Evolutionary conservation across 2,113 vertebrate species (phyloP).

Genomic region (Ranitomeya variabilis): DNA sequence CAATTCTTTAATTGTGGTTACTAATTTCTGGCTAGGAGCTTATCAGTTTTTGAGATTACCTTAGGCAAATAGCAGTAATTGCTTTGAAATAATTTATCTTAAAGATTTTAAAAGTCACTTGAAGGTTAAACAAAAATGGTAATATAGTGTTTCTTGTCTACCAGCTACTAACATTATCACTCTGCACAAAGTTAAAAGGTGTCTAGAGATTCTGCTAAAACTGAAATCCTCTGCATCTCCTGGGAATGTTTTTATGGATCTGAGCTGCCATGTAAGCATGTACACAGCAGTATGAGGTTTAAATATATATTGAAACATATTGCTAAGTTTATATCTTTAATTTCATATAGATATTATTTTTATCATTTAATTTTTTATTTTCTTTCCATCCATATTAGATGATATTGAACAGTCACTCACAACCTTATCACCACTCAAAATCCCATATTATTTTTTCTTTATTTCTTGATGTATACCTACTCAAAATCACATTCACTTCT

Average conservation of each 20-base stretch:
- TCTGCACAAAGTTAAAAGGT: constrained; percentile 28
- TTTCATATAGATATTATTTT: too few species aligned
- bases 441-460: too few species aligned
- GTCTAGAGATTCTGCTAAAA: background rate
- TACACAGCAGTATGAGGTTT: background rate
- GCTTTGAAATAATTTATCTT: constrained; percentile 52
- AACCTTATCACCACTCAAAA: too few species aligned
- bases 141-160: constrained; percentile 29
- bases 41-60: constrained; percentile 54
- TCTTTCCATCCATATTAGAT: background rate
- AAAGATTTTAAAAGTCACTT: constrained; percentile 51
- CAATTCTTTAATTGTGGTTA: constrained; percentile 53
- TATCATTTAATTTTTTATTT: too few species aligned
- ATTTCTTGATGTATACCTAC: too few species aligned
- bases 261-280: background rate
- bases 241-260: background rate
- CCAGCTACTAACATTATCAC: constrained; percentile 23
- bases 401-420: background rate
- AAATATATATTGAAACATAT: background rate
- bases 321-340: background rate
- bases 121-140: constrained; percentile 45
- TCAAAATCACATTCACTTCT: too few species aligned
- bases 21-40: constrained; percentile 52
- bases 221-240: constrained; percentile 9
- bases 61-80: constrained; percentile 54